Conservation (phyloP, 2,797 vertebrate genomes). For the Alectoris magna region DNA sequence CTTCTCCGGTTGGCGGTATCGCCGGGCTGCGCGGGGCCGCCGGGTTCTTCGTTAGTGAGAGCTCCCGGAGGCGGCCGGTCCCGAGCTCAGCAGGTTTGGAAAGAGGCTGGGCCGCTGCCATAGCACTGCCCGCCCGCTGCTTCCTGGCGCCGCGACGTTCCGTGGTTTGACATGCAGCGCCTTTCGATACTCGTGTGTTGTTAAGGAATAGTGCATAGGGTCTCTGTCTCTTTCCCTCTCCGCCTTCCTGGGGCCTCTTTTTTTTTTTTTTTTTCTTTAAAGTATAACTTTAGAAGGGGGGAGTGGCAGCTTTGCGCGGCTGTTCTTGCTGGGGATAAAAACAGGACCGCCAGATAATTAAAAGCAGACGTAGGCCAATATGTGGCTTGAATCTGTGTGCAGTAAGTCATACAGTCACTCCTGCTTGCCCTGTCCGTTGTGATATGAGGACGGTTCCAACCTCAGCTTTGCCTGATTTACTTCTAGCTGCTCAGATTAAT, state of each 20-base stretch:
- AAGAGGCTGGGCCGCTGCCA: too few species aligned
- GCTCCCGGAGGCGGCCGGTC: neutral
- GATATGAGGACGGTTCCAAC: rapidly evolving
- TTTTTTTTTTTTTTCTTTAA: neutral
- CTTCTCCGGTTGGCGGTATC: too few species aligned
- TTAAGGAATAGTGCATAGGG: rapidly evolving
- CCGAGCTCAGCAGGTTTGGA: neutral
- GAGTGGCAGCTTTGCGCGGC: neutral
- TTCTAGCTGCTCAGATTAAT: neutral
- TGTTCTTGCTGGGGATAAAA: neutral
- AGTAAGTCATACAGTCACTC: neutral
- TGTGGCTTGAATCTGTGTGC: neutral
- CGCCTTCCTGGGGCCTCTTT: too few species aligned
- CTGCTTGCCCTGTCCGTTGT: rapidly evolving
- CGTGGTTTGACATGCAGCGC: too few species aligned
- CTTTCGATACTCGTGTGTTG: too few species aligned
- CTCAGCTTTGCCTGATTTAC: neutral
- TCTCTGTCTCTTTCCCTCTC: rapidly evolving
- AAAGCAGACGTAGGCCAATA: neutral
- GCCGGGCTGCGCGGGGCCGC: too few species aligned
- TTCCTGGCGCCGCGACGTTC: too few species aligned
- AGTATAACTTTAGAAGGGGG: neutral
- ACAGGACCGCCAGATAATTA: neutral
- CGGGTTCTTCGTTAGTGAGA: too few species aligned
- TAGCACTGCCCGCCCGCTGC: neutral